A percentile compares a stretch with the other conserved stretches of the same genome.
phyloP scores from a whole-genome alignment of 2,888 invertebrate genomes.

The Corythucha ciliata region DNA sequence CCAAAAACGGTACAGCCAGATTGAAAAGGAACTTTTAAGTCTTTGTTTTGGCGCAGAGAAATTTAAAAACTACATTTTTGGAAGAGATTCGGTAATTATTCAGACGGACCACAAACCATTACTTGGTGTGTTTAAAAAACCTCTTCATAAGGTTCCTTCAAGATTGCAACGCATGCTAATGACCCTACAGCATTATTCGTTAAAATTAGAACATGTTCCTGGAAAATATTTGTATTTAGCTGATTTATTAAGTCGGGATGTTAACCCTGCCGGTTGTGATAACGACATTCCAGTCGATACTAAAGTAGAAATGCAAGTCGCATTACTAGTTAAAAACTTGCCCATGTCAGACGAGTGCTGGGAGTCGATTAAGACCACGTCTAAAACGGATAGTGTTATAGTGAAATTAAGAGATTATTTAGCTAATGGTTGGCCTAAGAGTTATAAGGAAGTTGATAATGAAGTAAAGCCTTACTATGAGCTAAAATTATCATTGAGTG shows the following conservation, averaged over 20 bases:
- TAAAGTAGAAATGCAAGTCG: conserved; percentile 27
- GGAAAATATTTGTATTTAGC: conserved; percentile 35
- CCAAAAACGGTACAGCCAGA: conserved; percentile 40
- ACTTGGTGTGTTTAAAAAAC: conserved; percentile 21
- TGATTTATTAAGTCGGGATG: conserved; percentile 29
- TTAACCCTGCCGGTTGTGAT: conserved; percentile 21
- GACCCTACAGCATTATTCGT: conserved; percentile 20
- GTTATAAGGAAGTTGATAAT: neutral
- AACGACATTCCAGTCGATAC: conserved; percentile 24
- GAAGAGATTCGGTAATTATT: conserved; percentile 18
- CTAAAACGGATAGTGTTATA: conserved; percentile 14
- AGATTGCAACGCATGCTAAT: conserved; percentile 24
- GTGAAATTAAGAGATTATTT: neutral
- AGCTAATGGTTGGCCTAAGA: neutral
- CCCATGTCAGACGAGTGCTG: conserved; percentile 30
- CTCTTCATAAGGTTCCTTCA: conserved; percentile 20
- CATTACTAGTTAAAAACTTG: conserved; percentile 28
- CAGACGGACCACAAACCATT: conserved; percentile 25
- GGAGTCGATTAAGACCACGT: conserved; percentile 26
- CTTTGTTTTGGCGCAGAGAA: conserved; percentile 29
- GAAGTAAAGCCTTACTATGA: conserved; percentile 13
- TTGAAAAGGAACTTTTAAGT: conserved; percentile 40
- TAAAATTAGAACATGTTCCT: conserved; percentile 31
- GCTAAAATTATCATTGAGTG: conserved; percentile 24
- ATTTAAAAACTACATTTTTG: conserved; percentile 38